Percentiles rank a stretch among this genome's conserved stretches.
Conservation (phyloP, 2,113 vertebrate species). For the Furnarius figulus region DNA sequence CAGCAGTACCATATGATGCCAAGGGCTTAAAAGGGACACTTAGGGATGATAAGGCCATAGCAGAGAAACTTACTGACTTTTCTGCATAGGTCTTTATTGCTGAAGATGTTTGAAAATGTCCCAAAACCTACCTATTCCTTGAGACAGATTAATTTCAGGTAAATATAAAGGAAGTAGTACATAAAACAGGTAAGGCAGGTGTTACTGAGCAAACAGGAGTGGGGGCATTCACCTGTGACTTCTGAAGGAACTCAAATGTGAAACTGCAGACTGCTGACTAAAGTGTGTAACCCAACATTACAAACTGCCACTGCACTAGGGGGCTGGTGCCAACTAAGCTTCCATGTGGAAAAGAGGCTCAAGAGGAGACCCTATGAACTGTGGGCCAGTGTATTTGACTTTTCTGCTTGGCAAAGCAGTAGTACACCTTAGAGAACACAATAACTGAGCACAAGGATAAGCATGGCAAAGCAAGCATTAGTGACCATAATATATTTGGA, state of each 20-base stretch:
- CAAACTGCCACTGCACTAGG: not conserved
- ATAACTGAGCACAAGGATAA: not conserved
- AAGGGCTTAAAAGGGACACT: not conserved
- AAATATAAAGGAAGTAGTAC: not conserved
- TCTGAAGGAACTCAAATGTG: not conserved
- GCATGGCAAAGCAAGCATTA: not conserved
- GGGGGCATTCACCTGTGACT: not conserved
- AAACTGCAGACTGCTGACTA: not conserved
- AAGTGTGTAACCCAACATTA: not conserved
- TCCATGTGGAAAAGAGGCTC: not conserved
- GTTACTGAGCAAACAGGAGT: not conserved
- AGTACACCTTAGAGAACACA: not conserved
- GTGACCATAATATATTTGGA: not conserved
- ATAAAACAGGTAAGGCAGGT: not conserved
- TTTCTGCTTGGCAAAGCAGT: not conserved
- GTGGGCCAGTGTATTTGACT: not conserved
- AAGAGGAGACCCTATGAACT: not conserved
- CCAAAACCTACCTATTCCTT: not conserved
- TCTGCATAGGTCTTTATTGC: not conserved
- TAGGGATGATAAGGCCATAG: rapidly evolving
- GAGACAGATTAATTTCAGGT: not conserved
- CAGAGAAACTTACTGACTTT: not conserved
- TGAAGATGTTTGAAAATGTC: not conserved
- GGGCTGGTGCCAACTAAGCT: not conserved
- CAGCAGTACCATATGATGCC: not conserved